phyloP scores from a whole-genome alignment of 1,140 invertebrate species.

The Trichonephila clavipes region DNA sequence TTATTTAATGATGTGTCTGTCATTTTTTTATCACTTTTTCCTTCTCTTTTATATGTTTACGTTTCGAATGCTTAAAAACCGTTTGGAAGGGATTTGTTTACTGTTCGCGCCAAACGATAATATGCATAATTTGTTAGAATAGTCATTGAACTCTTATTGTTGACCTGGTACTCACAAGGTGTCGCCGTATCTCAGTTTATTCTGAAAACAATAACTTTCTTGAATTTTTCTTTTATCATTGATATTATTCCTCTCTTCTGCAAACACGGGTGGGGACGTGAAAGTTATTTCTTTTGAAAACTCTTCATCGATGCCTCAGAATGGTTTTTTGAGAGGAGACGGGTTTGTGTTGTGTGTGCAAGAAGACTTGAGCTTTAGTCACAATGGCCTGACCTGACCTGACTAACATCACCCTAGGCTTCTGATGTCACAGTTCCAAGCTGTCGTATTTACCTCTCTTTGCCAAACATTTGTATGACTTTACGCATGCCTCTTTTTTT shows the following conservation, averaged over 20 bases:
- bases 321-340: neutral
- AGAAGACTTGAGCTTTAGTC: neutral
- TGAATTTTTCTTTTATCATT: neutral
- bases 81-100: no score
- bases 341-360: no score
- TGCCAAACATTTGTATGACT: constrained; percentile 6
- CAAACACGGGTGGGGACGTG: constrained; percentile 46
- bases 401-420: constrained; percentile 48
- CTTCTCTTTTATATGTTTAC: no score
- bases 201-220: constrained; percentile 40
- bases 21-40: no score
- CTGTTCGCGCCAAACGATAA: no score
- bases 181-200: neutral
- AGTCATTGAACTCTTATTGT: constrained; percentile 10
- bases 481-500: neutral
- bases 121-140: constrained; percentile 26
- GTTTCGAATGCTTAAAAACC: no score
- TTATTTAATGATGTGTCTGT: no score
- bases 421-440: constrained; percentile 43
- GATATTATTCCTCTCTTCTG: neutral
- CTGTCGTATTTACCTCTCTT: constrained; percentile 31
- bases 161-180: constrained; percentile 18
- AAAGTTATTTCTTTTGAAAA: constrained; percentile 37
- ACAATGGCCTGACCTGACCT: constrained; percentile 48
- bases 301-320: neutral